Base-by-base conservation (phyloP, 2,113 vertebrate genomes). In the Sinocyclocheilus rhinocerous region DNA sequence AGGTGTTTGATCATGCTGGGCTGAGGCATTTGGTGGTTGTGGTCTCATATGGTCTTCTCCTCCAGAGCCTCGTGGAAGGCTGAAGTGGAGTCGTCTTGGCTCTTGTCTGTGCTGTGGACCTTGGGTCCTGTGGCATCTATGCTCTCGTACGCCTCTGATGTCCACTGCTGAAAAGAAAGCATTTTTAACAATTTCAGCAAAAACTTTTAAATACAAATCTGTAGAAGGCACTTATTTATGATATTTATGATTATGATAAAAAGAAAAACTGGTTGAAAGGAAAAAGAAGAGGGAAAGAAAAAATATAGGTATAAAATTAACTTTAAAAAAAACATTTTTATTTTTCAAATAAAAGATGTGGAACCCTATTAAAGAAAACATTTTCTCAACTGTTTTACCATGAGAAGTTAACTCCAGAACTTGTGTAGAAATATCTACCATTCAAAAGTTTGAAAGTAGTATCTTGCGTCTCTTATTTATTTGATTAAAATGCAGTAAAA, bases 141-240 rank as follows among this genome's bases (percentile, higher is more conserved):
- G 20, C 93, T 94, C 89, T 96, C 96, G 0, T 95, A 95, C 16
- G 95, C 92, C 86, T 97, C 96, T 0, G 96, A 92, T 1, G 92
- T 93, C 90, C 96, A 96, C 96, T 97, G 90, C 70, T 86, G 85
- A 87, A 76, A 87, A 76, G 18, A 85, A 81, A 76, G 70, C 15
- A 29, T 39, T 36, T 63, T 22, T 55, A 36, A 50, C 39, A 42
- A 50, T n/a, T 29, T 8, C 63, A 55, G 57, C 50, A 33, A 55
- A 10, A 9, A 24, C 12, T 15, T 72, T 20, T 12, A 20, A 70
- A 9, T 36, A 7, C 8, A 36, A 70, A 36, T 36, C 29, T 36
- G 7, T 20, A 36, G 36, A 8, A 69, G 13, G 15, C 26, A 29
- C 65, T 67, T 33, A 69, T 20, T 70, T 36, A 70, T 39, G 8